phyloP scores from a whole-genome alignment of 2,797 vertebrate species.

The Nyctibius grandis region DNA sequence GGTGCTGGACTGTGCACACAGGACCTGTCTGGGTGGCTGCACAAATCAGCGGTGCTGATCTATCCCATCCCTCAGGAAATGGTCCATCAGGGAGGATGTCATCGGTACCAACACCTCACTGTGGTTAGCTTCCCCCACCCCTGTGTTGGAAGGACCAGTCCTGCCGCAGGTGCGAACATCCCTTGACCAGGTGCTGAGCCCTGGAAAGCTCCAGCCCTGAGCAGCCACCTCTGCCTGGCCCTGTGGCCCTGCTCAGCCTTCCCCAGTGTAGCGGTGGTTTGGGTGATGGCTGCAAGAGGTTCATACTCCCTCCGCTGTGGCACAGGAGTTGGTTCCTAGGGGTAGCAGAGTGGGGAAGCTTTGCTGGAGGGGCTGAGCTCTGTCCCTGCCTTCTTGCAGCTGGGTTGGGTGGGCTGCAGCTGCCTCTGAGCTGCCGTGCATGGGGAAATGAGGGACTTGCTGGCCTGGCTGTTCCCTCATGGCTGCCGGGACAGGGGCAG shows the following conservation, averaged over 20 bases:
- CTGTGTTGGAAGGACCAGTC: not conserved
- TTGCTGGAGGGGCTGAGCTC: not conserved
- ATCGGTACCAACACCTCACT: not conserved
- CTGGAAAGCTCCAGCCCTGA: not conserved
- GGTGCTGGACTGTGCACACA: not conserved
- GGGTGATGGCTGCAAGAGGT: not conserved
- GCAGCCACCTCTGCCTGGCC: not conserved
- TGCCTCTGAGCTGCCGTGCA: fast-evolving
- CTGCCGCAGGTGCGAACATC: not conserved
- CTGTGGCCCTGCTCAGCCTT: not conserved
- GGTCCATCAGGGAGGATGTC: not conserved
- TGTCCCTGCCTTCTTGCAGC: not conserved
- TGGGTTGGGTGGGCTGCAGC: not conserved
- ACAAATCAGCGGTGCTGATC: not conserved
- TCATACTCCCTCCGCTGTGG: not conserved
- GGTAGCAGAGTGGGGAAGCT: not conserved
- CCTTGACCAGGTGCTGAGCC: not conserved
- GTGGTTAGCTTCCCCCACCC: not conserved
- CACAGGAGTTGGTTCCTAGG: not conserved
- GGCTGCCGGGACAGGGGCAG: not conserved
- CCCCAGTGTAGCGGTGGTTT: fast-evolving
- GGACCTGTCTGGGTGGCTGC: not conserved
- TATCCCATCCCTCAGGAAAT: not conserved
- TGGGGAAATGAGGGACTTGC: not conserved
- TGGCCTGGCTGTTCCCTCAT: not conserved